phyloP scores from a whole-genome alignment of 2,888 invertebrate species.

The Stratiomys singularior region DNA sequence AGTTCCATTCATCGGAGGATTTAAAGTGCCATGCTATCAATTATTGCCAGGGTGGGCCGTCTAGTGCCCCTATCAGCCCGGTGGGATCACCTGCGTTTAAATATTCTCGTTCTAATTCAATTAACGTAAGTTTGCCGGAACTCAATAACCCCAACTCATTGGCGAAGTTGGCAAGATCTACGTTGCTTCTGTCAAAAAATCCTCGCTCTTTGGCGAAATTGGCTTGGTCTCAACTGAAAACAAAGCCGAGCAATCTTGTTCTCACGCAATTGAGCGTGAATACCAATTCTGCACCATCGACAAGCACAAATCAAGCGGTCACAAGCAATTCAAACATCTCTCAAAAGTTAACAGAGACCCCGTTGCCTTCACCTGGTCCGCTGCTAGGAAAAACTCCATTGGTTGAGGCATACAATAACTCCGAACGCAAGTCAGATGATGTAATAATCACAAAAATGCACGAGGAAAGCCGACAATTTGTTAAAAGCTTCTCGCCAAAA shows the following conservation, averaged over 20 bases:
- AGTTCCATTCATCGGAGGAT: constrained; percentile 83
- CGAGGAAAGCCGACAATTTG: constrained; percentile 56
- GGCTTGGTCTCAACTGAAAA: constrained; percentile 64
- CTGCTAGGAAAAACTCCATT: constrained; percentile 83
- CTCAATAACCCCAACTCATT: constrained; percentile 65
- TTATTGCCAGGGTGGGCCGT: constrained; percentile 78
- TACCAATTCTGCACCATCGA: constrained; percentile 54
- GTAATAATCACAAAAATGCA: constrained; percentile 64
- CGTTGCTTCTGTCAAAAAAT: constrained; percentile 63
- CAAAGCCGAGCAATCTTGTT: constrained; percentile 71
- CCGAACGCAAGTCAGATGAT: constrained; percentile 58
- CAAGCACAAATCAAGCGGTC: constrained; percentile 29
- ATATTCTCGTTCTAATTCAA: constrained; percentile 71
- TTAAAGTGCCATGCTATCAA: constrained; percentile 82
- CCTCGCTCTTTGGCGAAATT: constrained; percentile 60
- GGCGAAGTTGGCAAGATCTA: constrained; percentile 62
- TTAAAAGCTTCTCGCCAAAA: constrained; percentile 48
- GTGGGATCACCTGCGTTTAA: constrained; percentile 64
- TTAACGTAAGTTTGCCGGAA: constrained; percentile 70
- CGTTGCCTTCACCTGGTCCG: constrained; percentile 84
- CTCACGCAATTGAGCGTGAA: constrained; percentile 64
- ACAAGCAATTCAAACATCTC: constrained; percentile 41
- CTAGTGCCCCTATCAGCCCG: constrained; percentile 64
- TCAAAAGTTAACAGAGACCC: constrained; percentile 68
- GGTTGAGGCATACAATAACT: constrained; percentile 72